Evolutionary conservation across 2,797 vertebrate species (phyloP).

Genomic region (Periparus ater): DNA sequence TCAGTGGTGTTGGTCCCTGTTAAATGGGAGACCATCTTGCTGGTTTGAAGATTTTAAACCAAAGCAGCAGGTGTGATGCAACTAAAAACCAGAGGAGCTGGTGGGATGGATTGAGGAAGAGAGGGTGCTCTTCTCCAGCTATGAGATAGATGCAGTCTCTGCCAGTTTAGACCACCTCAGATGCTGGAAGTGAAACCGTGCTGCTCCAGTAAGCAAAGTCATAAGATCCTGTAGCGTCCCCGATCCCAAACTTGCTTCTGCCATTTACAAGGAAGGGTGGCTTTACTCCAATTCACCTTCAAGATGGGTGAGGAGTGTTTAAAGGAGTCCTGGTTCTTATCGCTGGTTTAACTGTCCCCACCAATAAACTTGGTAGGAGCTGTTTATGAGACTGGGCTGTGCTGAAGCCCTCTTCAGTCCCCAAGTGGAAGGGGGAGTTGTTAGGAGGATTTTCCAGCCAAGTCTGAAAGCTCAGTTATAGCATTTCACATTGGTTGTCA

Average conservation of each 20-base stretch:
- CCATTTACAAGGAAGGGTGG: not conserved
- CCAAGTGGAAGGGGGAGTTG: not conserved
- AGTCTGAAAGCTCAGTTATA: conserved; percentile 30
- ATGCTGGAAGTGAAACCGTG: not conserved
- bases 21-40: not conserved
- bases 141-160: not conserved
- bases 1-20: not conserved
- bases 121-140: not conserved
- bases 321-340: not conserved
- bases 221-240: not conserved
- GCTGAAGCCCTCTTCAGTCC: not conserved
- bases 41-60: conserved; percentile 22
- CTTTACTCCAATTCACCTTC: not conserved
- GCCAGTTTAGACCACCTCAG: not conserved
- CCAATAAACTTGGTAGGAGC: not conserved
- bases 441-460: not conserved
- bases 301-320: not conserved
- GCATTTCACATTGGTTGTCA: conserved; percentile 56
- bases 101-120: not conserved
- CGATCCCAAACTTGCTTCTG: not conserved
- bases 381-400: not conserved
- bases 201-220: not conserved
- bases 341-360: conserved; percentile 9
- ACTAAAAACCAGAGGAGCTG: not conserved
- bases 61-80: not conserved